Base-by-base conservation (phyloP, 2,113 vertebrate species). In the Burhinus oedicnemus region DNA sequence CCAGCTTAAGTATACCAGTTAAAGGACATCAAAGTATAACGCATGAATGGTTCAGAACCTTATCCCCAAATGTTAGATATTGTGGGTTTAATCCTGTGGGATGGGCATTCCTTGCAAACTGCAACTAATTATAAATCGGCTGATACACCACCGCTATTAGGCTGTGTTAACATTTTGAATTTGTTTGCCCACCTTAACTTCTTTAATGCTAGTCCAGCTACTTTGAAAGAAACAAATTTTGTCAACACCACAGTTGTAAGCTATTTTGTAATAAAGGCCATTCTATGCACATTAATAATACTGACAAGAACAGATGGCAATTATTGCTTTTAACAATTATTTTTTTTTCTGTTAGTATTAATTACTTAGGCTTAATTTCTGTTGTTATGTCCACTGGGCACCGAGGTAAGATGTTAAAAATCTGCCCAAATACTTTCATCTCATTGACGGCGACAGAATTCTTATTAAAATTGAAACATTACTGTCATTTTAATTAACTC, bases 261-360 rank as follows among this genome's bases (percentile, higher is more conserved):
- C 66, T 96, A 27, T 82, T 97, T 93, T 96, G 77, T 69, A 77
- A 85, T 83, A 97, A 96, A 90, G 82, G 91, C 42, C 40, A 82
- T 90, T 96, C 81, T 38, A 13, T 44, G 71, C 70, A 79, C 70
- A 98, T 97, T 97, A 96, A 96, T 91, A 95, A 91, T 51, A 89
- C 82, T 97, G 96, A 97, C 91, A 93, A 96, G 83, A 98, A 96
- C 96, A 98, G 97, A 98, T 97, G 95, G 97, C 61, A 92, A 94
- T 95, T 98, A 95, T 65, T 0, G 14, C 68, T 97, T 97, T 96
- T 89, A 97, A 97, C 54, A 86, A 88, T 94, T 94, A 10, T 74
- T 88, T 93, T 92, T 88, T 93, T 89, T 96, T 83, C 92, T 92
- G 55, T 83, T 97, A 93, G 55, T 96, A 97, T 97, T 97, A 97